Evolutionary conservation across 2,113 vertebrate genomes (phyloP), one percentile per base, ranked within the genome.

Genomic region (Myotis brandtii): DNA sequence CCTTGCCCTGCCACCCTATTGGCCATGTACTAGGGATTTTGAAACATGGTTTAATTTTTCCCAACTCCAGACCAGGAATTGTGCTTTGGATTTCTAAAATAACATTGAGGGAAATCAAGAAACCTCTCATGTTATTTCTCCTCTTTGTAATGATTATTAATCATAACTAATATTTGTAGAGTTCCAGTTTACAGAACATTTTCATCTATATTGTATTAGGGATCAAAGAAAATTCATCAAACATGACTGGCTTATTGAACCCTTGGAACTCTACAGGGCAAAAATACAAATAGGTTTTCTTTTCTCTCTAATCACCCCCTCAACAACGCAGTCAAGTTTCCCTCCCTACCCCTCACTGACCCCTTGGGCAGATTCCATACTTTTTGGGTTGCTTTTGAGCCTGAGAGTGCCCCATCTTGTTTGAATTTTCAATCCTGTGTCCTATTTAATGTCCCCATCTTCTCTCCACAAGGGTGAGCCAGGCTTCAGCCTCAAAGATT

Each of bases 141-240:
- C 56, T 73, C 48, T 85, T 87, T 92, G 6, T 72, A 80, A 92
- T 81, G 66, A 90, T 81, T 89, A 92, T 86, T 82, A 77, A 75
- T 96, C 43, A 20, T 94, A 80, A 93, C 52, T 86, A 92, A 66
- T 94, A 85, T 86, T 77, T 91, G 72, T 82, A 62, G 52, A 73
- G 54, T 82, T 91, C 48, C n/a, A 69, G 32, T 90, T 94, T 93
- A 67, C 1, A 89, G 75, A 92, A 95, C 52, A 96, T 77, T 89
- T 95, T 81, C 73, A 85, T 90, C 73, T 85, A 59, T 77, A 70
- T 32, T 70, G 10, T 52, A 95, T 87, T 70, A 67, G 18, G 52
- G 54, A 79, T 92, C 67, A 95, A 92, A 90, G 67, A 85, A 95
- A 97, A 89, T 89, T 43, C 18, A 91, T 94, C 89, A 94, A 4